phyloP scores from a whole-genome alignment of 1,140 invertebrate species.

The Coelopa frigida region DNA sequence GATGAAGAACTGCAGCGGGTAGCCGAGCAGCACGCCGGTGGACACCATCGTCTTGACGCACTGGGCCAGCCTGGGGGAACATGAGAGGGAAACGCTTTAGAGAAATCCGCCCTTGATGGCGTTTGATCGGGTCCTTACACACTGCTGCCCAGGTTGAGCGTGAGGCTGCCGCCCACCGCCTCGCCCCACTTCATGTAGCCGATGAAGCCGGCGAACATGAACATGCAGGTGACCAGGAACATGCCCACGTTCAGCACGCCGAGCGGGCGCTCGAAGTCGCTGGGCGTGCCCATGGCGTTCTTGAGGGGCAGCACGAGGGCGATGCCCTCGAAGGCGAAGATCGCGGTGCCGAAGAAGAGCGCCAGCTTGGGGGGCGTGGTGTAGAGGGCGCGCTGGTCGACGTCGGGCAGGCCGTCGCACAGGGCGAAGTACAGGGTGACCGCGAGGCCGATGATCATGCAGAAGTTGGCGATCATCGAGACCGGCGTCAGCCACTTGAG shows the following conservation, averaged over 20 bases:
- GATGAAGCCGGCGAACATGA: slow-evolving; percentile 72
- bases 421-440: slow-evolving; percentile 65
- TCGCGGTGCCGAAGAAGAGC: slow-evolving; percentile 67
- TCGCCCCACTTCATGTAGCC: slow-evolving; percentile 79
- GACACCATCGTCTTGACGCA: slow-evolving; percentile 61
- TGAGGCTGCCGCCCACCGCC: slow-evolving; percentile 60
- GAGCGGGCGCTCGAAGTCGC: slow-evolving; percentile 62
- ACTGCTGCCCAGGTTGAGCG: slow-evolving; percentile 55
- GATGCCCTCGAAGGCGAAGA: slow-evolving; percentile 75
- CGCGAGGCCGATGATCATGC: slow-evolving; percentile 58
- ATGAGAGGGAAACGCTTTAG: not conserved
- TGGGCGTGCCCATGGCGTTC: slow-evolving; percentile 79
- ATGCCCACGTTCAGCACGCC: slow-evolving; percentile 84
- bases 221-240: slow-evolving; percentile 61
- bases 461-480: slow-evolving; percentile 63
- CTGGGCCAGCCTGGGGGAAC: slow-evolving; percentile 50
- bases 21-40: slow-evolving; percentile 65
- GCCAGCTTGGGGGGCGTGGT: slow-evolving; percentile 55
- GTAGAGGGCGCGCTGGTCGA: slow-evolving; percentile 49
- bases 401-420: slow-evolving; percentile 58
- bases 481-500: slow-evolving; percentile 67
- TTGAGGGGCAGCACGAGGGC: slow-evolving; percentile 77
- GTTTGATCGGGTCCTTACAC: slow-evolving; percentile 26
- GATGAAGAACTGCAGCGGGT: slow-evolving; percentile 79
- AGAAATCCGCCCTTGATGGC: not conserved